Base-by-base conservation (phyloP, 1,140 invertebrate species). In the Glossosoma conforme region DNA sequence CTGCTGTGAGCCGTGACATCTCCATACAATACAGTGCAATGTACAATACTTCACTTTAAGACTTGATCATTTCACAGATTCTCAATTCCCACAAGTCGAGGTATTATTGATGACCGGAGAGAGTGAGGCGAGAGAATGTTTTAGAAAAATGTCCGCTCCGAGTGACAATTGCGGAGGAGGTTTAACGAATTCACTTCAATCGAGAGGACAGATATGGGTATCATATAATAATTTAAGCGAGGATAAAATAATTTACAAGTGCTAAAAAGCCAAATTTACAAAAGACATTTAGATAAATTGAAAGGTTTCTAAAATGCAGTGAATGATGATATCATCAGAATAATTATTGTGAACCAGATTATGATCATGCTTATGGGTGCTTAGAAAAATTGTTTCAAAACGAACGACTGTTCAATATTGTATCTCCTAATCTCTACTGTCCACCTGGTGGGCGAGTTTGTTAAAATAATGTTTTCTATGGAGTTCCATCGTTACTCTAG, bases 281-380 rank as follows among this genome's bases (percentile, higher is more conserved):
- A 50, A 43, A 50, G 48, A 50, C 48, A 50, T 40, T 30, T 38
- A 49, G 38, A 50, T 43, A 43, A 32, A 21, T 32, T 20, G 32
- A 38, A 21, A 28, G 42, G 35, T 17, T 30, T 49, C 28, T 43
- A 50, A 30, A 50, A 50, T 50, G 48, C 48, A 44, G 48, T 50
- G 48, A 50, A 43, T 33, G 33, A 49, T 50, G 48, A 38, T 50
- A 18, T 38, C 17, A 38, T 38, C 20, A 17, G 36, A 38, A 38
- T 35, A 43, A 32, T 28, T 28, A 43, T 43, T 50, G 48, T 50
- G 48, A 50, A 22, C 48, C 22, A 55, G 37, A 44, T 55, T 36
- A 55, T 45, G 42, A 52, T 51, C 54, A 56, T 56, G 54, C 54
- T 56, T 44, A 48, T 54, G 47, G 24, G 42, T 56, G 42, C 38